Evolutionary conservation across 2,888 invertebrate species (phyloP).

Genomic region (Stenotaenia linearis): DNA sequence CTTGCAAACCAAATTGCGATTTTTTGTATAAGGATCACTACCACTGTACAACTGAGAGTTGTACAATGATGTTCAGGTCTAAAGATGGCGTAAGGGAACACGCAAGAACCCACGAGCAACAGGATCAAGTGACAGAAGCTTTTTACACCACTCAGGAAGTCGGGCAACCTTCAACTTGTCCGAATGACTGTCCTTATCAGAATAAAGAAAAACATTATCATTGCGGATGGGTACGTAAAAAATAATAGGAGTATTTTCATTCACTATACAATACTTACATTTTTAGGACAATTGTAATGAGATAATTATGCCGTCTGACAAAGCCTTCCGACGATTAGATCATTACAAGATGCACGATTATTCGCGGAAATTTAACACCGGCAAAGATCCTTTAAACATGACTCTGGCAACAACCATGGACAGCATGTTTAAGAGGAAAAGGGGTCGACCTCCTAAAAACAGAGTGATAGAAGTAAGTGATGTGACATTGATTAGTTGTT

Average conservation of each 20-base stretch:
- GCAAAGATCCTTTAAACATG: constrained; percentile 46
- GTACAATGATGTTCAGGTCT: constrained; percentile 61
- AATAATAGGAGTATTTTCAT: neutral
- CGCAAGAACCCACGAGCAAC: constrained; percentile 75
- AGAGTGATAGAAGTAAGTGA: constrained; percentile 68
- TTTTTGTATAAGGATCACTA: constrained; percentile 74
- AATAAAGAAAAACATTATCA: constrained; percentile 78
- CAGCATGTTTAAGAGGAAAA: constrained; percentile 84
- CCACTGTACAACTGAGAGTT: constrained; percentile 74
- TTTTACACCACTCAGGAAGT: constrained; percentile 61
- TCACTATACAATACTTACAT: too few relatives aligned
- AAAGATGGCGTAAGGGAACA: constrained; percentile 72
- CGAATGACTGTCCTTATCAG: constrained; percentile 62
- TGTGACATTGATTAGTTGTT: neutral
- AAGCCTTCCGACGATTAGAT: constrained; percentile 71
- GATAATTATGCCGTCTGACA: constrained; percentile 68
- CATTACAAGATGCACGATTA: constrained; percentile 81
- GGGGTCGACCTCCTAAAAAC: constrained; percentile 95
- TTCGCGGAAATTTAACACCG: constrained; percentile 47
- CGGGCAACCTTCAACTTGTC: constrained; percentile 56
- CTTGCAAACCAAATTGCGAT: constrained; percentile 53
- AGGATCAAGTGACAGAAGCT: constrained; percentile 76
- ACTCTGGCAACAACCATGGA: constrained; percentile 69
- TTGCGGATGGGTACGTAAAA: constrained; percentile 70
- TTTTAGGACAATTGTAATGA: constrained; percentile 69